Evolutionary conservation across 2,888 invertebrate species (phyloP).

Genomic region (Orthosia incerta): DNA sequence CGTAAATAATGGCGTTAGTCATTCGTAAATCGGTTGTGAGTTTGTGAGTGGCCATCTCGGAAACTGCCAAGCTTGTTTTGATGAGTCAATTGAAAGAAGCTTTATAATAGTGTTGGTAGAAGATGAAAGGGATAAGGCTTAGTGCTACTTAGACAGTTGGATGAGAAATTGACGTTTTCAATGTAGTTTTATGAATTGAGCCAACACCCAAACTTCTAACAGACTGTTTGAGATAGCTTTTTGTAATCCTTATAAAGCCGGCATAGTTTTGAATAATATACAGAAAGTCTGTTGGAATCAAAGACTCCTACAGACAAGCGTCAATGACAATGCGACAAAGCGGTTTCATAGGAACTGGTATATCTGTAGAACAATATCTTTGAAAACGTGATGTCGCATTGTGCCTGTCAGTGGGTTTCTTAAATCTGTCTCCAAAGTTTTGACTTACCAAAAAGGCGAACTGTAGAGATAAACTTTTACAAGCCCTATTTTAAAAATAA

Average conservation of each 20-base stretch:
- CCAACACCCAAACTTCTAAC: neutral
- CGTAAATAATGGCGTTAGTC: conserved; percentile 60
- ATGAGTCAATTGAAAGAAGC: conserved; percentile 53
- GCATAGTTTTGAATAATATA: neutral
- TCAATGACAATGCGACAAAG: neutral
- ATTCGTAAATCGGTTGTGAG: conserved; percentile 42
- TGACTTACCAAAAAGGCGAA: neutral
- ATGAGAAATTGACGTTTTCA: neutral
- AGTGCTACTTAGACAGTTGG: conserved; percentile 18
- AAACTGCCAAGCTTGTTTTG: conserved; percentile 46
- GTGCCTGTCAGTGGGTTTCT: neutral
- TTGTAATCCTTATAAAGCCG: neutral
- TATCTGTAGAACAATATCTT: neutral
- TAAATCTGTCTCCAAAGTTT: neutral
- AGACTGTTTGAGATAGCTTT: neutral
- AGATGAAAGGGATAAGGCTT: conserved; percentile 21
- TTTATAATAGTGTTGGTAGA: conserved; percentile 32
- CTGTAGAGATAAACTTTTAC: neutral
- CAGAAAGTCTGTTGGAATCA: neutral
- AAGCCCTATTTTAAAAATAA: conserved; percentile 1
- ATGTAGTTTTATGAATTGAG: neutral
- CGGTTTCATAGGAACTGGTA: neutral
- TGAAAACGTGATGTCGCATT: neutral
- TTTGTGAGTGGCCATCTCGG: conserved; percentile 47
- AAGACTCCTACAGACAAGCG: neutral